Conservation (phyloP, 2,888 invertebrate genomes). For the Agrypnus murinus region DNA sequence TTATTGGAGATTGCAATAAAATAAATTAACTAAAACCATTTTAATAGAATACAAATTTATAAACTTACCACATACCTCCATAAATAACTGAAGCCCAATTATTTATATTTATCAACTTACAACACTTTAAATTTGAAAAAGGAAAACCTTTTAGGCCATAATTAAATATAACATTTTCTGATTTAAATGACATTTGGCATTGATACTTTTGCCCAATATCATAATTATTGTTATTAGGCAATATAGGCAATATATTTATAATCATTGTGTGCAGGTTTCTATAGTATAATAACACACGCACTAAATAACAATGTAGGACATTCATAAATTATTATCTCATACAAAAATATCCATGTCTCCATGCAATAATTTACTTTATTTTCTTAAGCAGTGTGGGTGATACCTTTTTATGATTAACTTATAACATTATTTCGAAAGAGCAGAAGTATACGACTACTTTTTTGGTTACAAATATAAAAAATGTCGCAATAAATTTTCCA, state of each 20-base stretch:
- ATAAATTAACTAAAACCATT: too few species aligned
- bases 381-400: slow-evolving; percentile 26
- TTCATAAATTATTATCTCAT: slow-evolving; percentile 9
- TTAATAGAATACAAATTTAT: too few species aligned
- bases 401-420: too few species aligned
- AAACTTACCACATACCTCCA: too few species aligned
- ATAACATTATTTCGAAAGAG: too few species aligned
- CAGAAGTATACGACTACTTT: too few species aligned
- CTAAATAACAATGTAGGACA: slow-evolving; percentile 14
- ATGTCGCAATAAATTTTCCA: too few species aligned
- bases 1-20: too few species aligned
- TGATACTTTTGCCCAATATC: not conserved
- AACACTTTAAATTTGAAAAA: not conserved
- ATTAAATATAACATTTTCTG: slow-evolving; percentile 4
- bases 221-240: slow-evolving; percentile 1
- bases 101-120: not conserved
- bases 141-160: not conserved
- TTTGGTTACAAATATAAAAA: too few species aligned
- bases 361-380: not conserved
- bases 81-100: not conserved
- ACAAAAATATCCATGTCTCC: not conserved
- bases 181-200: slow-evolving; percentile 11
- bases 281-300: not conserved
- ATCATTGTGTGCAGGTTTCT: slow-evolving; percentile 8
- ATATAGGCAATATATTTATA: slow-evolving; percentile 5